Evolutionary conservation across 2,797 vertebrate species (phyloP), one percentile per base, ranked within the genome.

Genomic region (Macropodus opercularis): DNA sequence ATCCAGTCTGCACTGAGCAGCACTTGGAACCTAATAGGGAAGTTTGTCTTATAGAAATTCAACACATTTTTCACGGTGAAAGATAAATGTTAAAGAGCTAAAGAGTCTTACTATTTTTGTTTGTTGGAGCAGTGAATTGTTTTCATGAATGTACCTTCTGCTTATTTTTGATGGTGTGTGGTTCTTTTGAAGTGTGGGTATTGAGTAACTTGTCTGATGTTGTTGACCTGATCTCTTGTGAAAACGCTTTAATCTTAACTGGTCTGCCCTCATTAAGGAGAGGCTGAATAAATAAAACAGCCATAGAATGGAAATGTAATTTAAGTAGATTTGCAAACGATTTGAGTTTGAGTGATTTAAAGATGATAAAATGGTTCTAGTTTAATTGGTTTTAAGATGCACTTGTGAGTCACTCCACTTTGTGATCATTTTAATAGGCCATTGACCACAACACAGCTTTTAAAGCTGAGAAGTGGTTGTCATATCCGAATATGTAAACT

Each of bases 21-120:
- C 41, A 22, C 19, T 63, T 60, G 21, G 63, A 70, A 53, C n/a
- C 21, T 58, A 60, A 70, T 48, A 13, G 34, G 48, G 47, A 13
- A 22, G 14, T n/a, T 39, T 14, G 21, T 44, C 53, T 44, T 56
- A 32, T 49, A 15, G 29, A 72, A 68, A 40, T 31, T 22, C 19
- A 41, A 19, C 38, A 49, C 40, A 52, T 26, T 27, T 40, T 11
- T 44, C 44, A 27, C 8, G 42, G 2, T 27, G 21, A 21, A 23
- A 50, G 43, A 36, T 46, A 1, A 40, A 52, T 46, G 8, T 46
- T 26, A 6, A 56, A 11, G n/a, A n/a, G n/a, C n/a, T n/a, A 12
- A 8, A 41, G 23, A 52, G 29, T 39, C 17, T 14, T 4, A 35
- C 22, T 15, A 18, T 8, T 13, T 41, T 29, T 15, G 6, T 8